Conservation (phyloP, 2,113 vertebrate species). For the Bos javanicus region DNA sequence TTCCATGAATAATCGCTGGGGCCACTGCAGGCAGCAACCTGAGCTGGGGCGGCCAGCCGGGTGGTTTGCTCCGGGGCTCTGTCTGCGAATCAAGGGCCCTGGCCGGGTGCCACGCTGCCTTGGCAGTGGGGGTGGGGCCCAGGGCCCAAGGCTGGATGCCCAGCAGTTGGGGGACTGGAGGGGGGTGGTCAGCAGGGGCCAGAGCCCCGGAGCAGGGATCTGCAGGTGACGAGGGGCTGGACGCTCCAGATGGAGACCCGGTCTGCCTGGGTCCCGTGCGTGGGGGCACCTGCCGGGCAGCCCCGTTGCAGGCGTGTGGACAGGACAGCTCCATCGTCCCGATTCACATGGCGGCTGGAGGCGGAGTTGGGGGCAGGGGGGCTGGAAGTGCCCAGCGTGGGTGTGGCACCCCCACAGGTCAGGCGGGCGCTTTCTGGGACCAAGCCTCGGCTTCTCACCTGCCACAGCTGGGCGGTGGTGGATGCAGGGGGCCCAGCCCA, state of each 20-base stretch:
- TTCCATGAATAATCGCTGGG: conserved; percentile 54
- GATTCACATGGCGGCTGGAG: rapidly evolving
- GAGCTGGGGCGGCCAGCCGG: conserved; percentile 23
- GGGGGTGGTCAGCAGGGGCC: too few relatives aligned
- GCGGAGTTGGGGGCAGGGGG: rapidly evolving
- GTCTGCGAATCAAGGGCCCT: conserved; percentile 48
- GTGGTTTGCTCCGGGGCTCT: conserved; percentile 42
- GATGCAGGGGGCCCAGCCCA: background rate
- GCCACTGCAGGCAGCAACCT: conserved; percentile 33
- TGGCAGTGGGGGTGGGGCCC: background rate
- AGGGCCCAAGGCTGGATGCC: background rate
- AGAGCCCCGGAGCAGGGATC: background rate
- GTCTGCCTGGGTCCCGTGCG: rapidly evolving
- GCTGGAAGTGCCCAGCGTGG: background rate
- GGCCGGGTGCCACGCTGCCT: conserved; percentile 16
- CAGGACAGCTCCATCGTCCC: rapidly evolving
- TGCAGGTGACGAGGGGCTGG: background rate
- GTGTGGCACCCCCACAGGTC: rapidly evolving
- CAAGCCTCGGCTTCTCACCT: background rate
- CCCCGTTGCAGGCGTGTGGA: rapidly evolving
- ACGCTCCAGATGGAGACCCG: rapidly evolving
- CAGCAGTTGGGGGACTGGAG: background rate
- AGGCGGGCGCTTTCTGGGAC: too few relatives aligned
- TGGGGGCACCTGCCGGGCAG: background rate
- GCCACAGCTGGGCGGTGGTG: rapidly evolving